Evolutionary conservation across 2,113 vertebrate genomes (phyloP).

Genomic region (Rattus rattus): DNA sequence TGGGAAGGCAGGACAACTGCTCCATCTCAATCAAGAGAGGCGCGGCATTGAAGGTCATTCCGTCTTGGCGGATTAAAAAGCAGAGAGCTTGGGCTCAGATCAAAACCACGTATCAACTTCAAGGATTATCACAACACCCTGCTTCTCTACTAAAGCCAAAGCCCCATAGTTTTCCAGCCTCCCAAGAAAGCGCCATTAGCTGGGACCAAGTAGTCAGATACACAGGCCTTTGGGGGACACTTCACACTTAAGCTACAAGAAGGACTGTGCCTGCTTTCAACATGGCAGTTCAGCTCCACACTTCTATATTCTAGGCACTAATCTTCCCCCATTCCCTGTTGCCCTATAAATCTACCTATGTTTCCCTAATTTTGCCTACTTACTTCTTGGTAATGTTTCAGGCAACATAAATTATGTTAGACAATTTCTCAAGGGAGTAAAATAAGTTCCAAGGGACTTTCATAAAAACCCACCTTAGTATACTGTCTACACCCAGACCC

Average conservation of each 20-base stretch:
- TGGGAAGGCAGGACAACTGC: neutral
- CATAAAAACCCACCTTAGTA: neutral
- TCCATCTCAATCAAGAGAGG: neutral
- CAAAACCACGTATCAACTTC: neutral
- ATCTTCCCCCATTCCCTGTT: neutral
- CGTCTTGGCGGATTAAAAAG: neutral
- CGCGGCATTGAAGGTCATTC: no score
- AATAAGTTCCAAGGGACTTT: neutral
- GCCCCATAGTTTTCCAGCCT: neutral
- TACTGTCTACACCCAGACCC: neutral
- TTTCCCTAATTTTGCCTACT: constrained; percentile 1
- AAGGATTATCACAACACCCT: neutral
- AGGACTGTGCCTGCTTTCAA: neutral
- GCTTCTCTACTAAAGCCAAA: neutral
- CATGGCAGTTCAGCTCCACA: neutral
- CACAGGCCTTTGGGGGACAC: neutral
- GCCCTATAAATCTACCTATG: neutral
- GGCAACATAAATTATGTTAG: neutral
- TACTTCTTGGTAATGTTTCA: neutral
- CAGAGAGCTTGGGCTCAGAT: neutral
- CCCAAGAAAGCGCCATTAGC: neutral
- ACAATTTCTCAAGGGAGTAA: neutral
- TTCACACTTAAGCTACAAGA: neutral
- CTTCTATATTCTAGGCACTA: neutral
- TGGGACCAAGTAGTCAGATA: neutral